A percentile compares a stretch with the other conserved stretches of the same genome.
These are phyloP conservation scores for Delia radicum DNA, from an alignment of 1,140 invertebrate species.

Conservation along the genomic window DNA sequence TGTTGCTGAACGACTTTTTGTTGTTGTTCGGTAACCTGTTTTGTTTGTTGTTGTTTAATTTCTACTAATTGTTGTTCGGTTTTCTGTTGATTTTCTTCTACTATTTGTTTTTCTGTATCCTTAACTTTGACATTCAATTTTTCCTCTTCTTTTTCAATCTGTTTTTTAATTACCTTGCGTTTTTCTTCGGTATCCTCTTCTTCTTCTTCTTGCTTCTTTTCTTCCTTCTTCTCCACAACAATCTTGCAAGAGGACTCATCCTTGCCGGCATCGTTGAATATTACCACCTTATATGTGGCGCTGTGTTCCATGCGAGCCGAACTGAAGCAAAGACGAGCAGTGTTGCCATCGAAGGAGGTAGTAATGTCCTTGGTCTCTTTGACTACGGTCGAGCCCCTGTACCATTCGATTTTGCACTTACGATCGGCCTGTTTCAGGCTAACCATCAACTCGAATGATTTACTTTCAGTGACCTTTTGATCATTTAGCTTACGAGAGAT, in stretches of 20 bases:
- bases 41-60: background rate
- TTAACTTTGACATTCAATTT: conserved; percentile 26
- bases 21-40: background rate
- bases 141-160: conserved; percentile 30
- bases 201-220: conserved; percentile 44
- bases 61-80: background rate
- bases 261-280: conserved; percentile 80
- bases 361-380: conserved; percentile 69
- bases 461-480: conserved; percentile 72
- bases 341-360: conserved; percentile 78
- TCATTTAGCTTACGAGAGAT: conserved; percentile 72
- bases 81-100: background rate
- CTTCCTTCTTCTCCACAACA: conserved; percentile 60
- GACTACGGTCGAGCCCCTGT: conserved; percentile 74
- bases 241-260: conserved; percentile 78
- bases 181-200: conserved; percentile 41
- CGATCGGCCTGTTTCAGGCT: conserved; percentile 72
- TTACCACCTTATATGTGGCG: conserved; percentile 76
- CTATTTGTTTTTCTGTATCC: background rate
- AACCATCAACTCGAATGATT: conserved; percentile 75
- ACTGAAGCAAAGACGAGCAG: conserved; percentile 72
- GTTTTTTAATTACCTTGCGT: conserved; percentile 42
- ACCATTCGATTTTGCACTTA: conserved; percentile 82
- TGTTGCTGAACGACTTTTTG: background rate
- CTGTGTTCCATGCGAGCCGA: conserved; percentile 69